Base-by-base conservation (phyloP, 2,113 vertebrate species). In the Girardinichthys multiradiatus region DNA sequence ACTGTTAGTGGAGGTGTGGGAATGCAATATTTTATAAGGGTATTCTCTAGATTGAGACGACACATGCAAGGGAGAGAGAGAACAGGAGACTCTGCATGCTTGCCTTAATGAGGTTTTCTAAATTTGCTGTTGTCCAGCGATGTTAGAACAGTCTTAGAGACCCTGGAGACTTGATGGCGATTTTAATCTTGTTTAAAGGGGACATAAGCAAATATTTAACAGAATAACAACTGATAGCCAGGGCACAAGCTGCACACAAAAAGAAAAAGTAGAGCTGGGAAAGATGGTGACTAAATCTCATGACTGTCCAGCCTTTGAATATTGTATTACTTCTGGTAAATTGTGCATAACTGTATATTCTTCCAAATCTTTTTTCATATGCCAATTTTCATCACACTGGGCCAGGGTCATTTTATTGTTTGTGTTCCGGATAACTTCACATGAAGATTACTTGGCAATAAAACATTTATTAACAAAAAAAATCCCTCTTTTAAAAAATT, bases 401-500 rank as follows among this genome's bases (percentile, higher is more conserved):
- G 14, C 15, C n/a, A n/a, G 27, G 26, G 54, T 61, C 57, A 61
- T 45, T 81, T 72, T 83, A 48, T 29, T 68, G 59, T 88, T 76
- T 57, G 37, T 77, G 59, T 74, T 79, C 57, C 69, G 54, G 60
- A 54, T 17, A 27, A 51, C 26, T 76, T 74, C 28, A 64, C 51
- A 58, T 35, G 61, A 27, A 48, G 48, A 72, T 72, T 63, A 67
- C 31, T 74, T 72, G 59, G 59, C 69, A 69, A 31, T 68, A 62
- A 59, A 39, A 67, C 48, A 57, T 33, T 39, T 64, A 76, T 27
- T 21, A 30, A 82, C 64, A 37, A 68, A 81, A 80, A 62, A 51
- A n/a, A n/a, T n/a, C n/a, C n/a, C 31, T 63, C 58, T 28, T 68
- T 51, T 57, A 81, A 68, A 28, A 80, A 80, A 79, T 64, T 68